A percentile compares a stretch with the other conserved stretches of the same genome.
These are phyloP conservation scores for Lacanobia wlatinum DNA, from an alignment of 2,888 invertebrate genomes.

Conservation along the genomic window DNA sequence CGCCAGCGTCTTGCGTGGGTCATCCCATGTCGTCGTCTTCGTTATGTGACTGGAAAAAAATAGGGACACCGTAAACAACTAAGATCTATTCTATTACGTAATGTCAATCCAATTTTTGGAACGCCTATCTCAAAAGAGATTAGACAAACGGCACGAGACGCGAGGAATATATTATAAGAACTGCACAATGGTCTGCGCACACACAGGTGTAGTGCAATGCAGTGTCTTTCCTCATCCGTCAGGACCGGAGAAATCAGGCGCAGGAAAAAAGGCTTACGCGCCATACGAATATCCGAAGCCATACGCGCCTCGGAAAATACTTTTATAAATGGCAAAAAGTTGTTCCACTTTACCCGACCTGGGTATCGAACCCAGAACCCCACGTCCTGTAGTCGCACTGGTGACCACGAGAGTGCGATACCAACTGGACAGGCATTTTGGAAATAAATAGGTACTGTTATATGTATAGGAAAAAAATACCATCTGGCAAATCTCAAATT, in stretches of 20 bases:
- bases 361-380: not conserved
- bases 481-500: not conserved
- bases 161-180: too few species aligned
- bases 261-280: not conserved
- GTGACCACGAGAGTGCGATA: not conserved
- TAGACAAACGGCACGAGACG: too few species aligned
- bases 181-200: not conserved
- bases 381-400: not conserved
- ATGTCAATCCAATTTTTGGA: not conserved
- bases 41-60: slow-evolving; percentile 94
- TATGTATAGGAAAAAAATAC: not conserved
- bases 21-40: slow-evolving; percentile 97
- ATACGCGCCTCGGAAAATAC: too few species aligned
- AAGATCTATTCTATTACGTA: not conserved
- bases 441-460: not conserved
- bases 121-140: not conserved
- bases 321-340: not conserved
- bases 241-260: not conserved
- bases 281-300: not conserved
- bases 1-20: slow-evolving; percentile 95
- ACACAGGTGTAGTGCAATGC: not conserved
- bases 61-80: slow-evolving; percentile 30
- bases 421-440: not conserved
- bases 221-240: not conserved
- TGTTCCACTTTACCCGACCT: not conserved